phyloP scores from a whole-genome alignment of 2,888 invertebrate genomes.

The Coleophora flavipennella region DNA sequence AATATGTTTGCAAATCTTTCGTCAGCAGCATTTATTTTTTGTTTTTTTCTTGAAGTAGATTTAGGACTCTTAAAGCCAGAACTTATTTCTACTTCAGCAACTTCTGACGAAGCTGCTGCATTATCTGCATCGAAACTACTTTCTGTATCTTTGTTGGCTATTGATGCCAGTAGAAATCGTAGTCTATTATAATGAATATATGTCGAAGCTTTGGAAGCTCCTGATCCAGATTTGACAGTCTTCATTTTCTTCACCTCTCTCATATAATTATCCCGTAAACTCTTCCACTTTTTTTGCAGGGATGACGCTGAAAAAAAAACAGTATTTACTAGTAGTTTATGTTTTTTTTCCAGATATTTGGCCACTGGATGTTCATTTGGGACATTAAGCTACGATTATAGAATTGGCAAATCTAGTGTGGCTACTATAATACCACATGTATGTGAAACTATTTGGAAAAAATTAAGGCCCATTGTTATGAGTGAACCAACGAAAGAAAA shows the following conservation, averaged over 20 bases:
- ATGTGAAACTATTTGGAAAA: background rate
- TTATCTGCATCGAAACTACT: conserved; percentile 3
- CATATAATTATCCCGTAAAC: conserved; percentile 7
- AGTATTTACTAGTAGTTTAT: too few relatives aligned
- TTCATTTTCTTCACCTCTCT: background rate
- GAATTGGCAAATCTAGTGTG: background rate
- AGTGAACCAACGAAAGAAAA: background rate
- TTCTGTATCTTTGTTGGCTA: conserved; percentile 4
- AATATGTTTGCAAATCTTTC: background rate
- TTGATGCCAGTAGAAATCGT: conserved; percentile 3
- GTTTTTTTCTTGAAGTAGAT: conserved; percentile 3
- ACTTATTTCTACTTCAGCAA: too few relatives aligned
- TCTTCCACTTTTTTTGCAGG: conserved; percentile 13
- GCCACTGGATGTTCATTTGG: background rate
- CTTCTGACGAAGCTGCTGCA: too few relatives aligned
- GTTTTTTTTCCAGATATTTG: background rate
- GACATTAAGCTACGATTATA: background rate
- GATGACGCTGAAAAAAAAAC: too few relatives aligned
- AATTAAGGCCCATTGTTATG: background rate
- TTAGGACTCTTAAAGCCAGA: too few relatives aligned
- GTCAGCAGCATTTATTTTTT: conserved; percentile 4
- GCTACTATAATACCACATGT: background rate
- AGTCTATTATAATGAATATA: conserved; percentile 3
- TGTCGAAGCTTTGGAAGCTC: conserved; percentile 4
- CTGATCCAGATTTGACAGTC: conserved; percentile 4